Base-by-base conservation (phyloP, 2,113 vertebrate species). In the Ammospiza caudacuta region DNA sequence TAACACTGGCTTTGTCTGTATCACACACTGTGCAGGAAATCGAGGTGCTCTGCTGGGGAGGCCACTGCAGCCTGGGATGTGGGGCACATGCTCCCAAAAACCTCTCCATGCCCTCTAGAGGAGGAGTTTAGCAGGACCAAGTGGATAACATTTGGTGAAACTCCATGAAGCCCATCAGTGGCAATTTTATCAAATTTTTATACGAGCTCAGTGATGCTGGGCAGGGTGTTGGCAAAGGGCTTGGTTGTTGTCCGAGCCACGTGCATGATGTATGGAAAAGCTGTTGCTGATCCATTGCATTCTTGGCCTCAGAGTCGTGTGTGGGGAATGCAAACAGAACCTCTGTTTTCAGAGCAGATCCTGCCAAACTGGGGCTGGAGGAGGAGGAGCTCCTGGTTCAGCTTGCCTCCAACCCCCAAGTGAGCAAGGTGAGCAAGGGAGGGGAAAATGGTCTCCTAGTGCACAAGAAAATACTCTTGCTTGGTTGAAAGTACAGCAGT, bases 1-100 rank as follows among this genome's bases (percentile, higher is more conserved):
- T 68, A 76, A 61, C 23, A n/a, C 0, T 0, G 59, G 58, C 80
- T 73, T 77, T 93, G 51, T 59, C 63, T 75, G n/a, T 41, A 47
- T 43, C 15, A 3, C 1, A 5, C 43, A 31, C 37, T 31, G n/a
- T 52, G 72, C 44, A 63, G 47, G 51, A 69, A 59, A 75, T 37
- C 0, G 0, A 41, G 63, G 3, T 35, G 64, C 31, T 66, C 27
- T 67, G 1, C 4, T 2, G 3, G n/a, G 9, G 15, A 39, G 17
- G 16, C 54, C 46, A 28, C 37, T 66, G 63, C 66, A 67, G 73
- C 46, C n/a, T 27, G 33, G 44, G 1, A 3, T 41, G 20, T 0
- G 2, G 29, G 37, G 25, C 47, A n/a, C 0, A 0, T 1, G 1
- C 28, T 39, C 64, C 61, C 52, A 2, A 15, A 82, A 82, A 33